Percentiles rank a stretch among this genome's conserved stretches.
phyloP scores from a whole-genome alignment of 2,888 invertebrate species.

The Stramonita haemastoma region DNA sequence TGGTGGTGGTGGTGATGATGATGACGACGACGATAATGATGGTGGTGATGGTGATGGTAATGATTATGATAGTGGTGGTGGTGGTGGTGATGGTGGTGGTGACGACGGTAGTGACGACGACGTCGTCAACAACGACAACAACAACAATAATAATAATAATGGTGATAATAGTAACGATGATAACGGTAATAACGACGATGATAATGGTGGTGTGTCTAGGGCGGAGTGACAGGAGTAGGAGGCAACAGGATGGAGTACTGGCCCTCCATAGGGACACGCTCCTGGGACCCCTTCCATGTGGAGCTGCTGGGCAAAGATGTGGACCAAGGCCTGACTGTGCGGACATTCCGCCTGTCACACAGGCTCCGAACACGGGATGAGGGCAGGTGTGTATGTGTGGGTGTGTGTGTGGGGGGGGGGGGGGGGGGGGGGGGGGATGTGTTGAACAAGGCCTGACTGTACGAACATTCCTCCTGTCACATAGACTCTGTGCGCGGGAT shows the following conservation, averaged over 20 bases:
- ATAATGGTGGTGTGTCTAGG: too few relatives aligned
- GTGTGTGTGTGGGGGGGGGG: too few relatives aligned
- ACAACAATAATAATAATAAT: conserved; percentile 6
- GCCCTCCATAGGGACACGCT: conserved; percentile 59
- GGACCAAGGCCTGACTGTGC: conserved; percentile 62
- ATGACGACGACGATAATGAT: too few relatives aligned
- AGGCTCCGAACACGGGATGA: conserved; percentile 54
- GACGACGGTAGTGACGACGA: background rate
- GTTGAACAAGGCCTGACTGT: conserved; percentile 62
- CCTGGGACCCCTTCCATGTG: conserved; percentile 66
- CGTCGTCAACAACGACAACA: background rate
- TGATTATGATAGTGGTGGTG: conserved; percentile 37
- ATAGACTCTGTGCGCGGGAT: conserved; percentile 53
- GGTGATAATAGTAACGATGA: background rate
- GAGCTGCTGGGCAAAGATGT: conserved; percentile 59
- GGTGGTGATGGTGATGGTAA: too few relatives aligned
- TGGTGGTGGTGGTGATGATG: too few relatives aligned
- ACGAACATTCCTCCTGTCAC: conserved; percentile 61
- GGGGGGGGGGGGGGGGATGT: conserved; percentile 53
- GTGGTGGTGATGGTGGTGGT: background rate
- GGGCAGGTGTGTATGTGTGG: too few relatives aligned
- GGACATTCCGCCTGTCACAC: conserved; percentile 61
- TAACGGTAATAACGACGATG: too few relatives aligned
- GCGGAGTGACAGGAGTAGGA: too few relatives aligned
- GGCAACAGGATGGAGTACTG: conserved; percentile 72